Conservation (phyloP, 2,888 invertebrate species). For the Panzeria rudis region DNA sequence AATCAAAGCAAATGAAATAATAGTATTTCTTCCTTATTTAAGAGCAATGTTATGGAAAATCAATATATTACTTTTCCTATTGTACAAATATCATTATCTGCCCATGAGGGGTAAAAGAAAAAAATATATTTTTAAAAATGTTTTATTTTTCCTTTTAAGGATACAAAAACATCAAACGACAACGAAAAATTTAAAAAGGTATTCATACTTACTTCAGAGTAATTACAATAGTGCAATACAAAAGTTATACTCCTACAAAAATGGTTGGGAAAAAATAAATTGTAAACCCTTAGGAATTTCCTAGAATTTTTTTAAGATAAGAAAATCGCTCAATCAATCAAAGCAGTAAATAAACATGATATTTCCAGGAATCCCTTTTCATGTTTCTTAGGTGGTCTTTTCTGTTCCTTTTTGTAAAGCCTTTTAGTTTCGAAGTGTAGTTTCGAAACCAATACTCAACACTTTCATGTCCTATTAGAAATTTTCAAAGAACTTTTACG, state of each 20-base stretch:
- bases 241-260: neutral
- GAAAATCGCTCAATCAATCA: conserved; percentile 1
- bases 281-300: conserved; percentile 30
- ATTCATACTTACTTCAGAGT: conserved; percentile 2
- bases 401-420: neutral
- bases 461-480: neutral
- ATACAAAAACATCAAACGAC: conserved; percentile 9
- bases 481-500: neutral
- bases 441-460: too few relatives aligned
- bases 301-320: conserved; percentile 13
- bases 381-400: neutral
- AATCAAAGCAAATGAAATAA: conserved; percentile 42
- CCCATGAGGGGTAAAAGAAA: neutral
- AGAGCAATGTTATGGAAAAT: neutral
- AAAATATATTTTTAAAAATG: neutral
- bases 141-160: neutral
- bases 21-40: neutral
- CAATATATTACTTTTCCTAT: neutral
- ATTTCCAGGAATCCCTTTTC: neutral
- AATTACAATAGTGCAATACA: conserved; percentile 1
- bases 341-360: neutral
- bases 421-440: too few relatives aligned
- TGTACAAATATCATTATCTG: neutral
- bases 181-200: conserved; percentile 7
- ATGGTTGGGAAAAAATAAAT: neutral